These are phyloP conservation scores for Stenolophus ochropezus DNA, from an alignment of 2,888 invertebrate genomes.

Conservation along the genomic window DNA sequence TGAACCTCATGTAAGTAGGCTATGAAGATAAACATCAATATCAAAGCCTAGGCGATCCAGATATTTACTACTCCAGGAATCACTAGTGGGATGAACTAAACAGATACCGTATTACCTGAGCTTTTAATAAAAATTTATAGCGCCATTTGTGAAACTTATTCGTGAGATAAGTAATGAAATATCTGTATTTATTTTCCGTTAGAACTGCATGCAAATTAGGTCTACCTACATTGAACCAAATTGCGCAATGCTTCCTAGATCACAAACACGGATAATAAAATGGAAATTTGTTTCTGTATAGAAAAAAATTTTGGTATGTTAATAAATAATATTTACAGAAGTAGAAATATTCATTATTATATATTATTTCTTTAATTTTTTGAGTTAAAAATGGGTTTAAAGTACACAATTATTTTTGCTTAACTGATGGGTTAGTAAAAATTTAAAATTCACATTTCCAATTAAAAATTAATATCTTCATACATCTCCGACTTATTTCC, in stretches of 20 bases:
- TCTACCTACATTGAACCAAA: neutral
- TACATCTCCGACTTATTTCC: no score
- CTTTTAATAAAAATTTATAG: slow-evolving; percentile 22
- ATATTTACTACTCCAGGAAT: slow-evolving; percentile 6
- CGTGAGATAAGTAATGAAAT: slow-evolving; percentile 14
- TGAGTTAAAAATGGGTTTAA: no score
- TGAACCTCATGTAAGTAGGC: neutral
- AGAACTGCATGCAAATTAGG: slow-evolving; percentile 19
- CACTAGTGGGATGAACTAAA: slow-evolving; percentile 8
- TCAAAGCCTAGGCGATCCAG: neutral
- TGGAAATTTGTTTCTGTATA: no score
- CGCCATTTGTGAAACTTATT: neutral
- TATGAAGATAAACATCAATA: slow-evolving; percentile 1
- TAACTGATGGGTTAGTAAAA: no score
- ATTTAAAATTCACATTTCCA: no score
- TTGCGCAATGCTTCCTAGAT: neutral
- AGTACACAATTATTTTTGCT: no score
- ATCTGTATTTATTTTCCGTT: slow-evolving; percentile 12
- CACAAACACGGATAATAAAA: no score
- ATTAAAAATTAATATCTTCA: no score
- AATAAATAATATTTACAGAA: no score
- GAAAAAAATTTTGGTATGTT: no score
- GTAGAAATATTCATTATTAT: no score
- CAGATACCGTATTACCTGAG: slow-evolving; percentile 7
- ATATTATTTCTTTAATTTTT: no score